Conservation (phyloP, 1,140 invertebrate genomes). For the Octopus bimaculoides region DNA sequence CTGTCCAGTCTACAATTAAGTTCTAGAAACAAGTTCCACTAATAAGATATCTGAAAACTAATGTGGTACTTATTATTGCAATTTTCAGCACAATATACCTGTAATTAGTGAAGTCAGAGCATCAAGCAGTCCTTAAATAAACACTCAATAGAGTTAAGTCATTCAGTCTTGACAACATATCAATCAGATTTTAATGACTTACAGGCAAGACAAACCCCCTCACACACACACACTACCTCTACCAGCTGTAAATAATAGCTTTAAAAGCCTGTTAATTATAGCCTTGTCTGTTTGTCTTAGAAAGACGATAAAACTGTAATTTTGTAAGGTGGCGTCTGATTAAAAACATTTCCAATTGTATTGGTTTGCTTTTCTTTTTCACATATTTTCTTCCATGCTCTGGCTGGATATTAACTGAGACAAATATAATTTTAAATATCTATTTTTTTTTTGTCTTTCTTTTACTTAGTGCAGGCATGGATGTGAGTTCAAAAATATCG, state of each 20-base stretch:
- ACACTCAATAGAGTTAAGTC: too few species aligned
- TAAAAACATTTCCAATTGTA: not conserved
- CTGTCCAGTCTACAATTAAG: not conserved
- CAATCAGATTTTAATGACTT: conserved; percentile 4
- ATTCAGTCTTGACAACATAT: not conserved
- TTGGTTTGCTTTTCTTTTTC: too few species aligned
- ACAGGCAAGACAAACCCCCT: not conserved
- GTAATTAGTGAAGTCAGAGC: not conserved
- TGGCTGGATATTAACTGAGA: too few species aligned
- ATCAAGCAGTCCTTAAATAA: not conserved
- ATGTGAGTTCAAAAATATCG: too few species aligned
- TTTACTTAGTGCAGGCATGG: too few species aligned
- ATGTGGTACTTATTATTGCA: not conserved
- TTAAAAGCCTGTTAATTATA: not conserved
- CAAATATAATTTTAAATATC: too few species aligned
- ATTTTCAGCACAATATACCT: conserved; percentile 7
- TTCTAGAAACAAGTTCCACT: not conserved
- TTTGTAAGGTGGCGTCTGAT: conserved; percentile 7
- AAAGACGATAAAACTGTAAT: not conserved
- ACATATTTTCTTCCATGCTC: too few species aligned
- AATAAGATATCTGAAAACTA: not conserved
- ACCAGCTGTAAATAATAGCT: not conserved
- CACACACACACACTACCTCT: not conserved
- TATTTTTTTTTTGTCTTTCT: too few species aligned
- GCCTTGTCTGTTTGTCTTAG: not conserved